Evolutionary conservation across 2,797 vertebrate species (phyloP).

Genomic region (Mastacembelus armatus): DNA sequence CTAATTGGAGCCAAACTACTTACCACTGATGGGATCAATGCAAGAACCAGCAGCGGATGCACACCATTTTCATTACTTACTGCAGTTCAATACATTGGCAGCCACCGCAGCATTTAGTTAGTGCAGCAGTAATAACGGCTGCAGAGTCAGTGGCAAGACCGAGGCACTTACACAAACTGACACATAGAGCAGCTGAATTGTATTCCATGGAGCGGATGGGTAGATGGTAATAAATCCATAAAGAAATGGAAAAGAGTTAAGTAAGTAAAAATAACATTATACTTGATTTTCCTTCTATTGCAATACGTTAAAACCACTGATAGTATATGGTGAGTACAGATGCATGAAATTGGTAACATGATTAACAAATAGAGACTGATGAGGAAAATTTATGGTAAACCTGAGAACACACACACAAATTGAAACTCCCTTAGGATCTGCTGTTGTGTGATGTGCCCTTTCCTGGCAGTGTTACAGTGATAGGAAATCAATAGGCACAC

Average conservation of each 20-base stretch:
- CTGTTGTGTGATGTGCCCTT: conserved; percentile 15
- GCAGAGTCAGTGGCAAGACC: conserved; percentile 43
- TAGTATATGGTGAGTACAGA: background rate
- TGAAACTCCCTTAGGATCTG: background rate
- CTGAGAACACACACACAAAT: background rate
- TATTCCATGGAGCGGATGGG: conserved; percentile 12
- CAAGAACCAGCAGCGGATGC: conserved; percentile 56
- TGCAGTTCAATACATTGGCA: conserved; percentile 65
- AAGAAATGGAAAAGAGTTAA: conserved; percentile 3
- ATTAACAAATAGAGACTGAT: background rate
- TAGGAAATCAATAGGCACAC: conserved; percentile 51
- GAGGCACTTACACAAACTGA: conserved; percentile 15
- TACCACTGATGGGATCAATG: conserved; percentile 79
- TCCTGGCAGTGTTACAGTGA: conserved; percentile 16
- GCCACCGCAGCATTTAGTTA: conserved; percentile 54
- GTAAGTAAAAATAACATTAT: conserved; percentile 19
- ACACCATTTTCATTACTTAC: conserved; percentile 79
- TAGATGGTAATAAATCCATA: conserved; percentile 1
- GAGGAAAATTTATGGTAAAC: background rate
- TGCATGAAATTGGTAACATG: background rate
- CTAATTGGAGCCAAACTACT: conserved; percentile 76
- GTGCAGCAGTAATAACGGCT: conserved; percentile 48
- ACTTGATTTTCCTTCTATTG: conserved; percentile 5
- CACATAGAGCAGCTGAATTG: conserved; percentile 26
- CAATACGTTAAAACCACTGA: background rate